Base-by-base conservation (phyloP, 2,113 vertebrate genomes). In the Microtus pennsylvanicus region DNA sequence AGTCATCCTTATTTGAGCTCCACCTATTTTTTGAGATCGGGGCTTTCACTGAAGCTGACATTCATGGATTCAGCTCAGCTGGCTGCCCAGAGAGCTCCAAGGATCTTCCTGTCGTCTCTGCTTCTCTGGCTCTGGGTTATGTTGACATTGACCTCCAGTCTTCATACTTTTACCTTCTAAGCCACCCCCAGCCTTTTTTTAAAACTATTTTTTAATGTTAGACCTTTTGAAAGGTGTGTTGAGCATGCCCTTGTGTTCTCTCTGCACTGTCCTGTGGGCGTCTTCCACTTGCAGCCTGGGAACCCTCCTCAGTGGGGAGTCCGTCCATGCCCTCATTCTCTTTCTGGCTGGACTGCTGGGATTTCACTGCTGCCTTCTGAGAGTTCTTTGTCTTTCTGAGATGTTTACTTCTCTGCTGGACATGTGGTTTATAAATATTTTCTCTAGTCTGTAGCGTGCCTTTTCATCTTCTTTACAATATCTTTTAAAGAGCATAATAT, bases 401-500 rank as follows among this genome's bases (percentile, higher is more conserved):
- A 67, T 86, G 83, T 86, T 86, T 86, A 86, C 83, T 67, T 86
- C 83, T 67, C 47, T 35, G 42, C 22, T 47, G 83, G 38, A 86
- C 42, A 47, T 86, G 63, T 86, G 83, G 61, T 67, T 86, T 69
- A 86, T 42, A 86, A 86, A 86, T 67, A 86, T 86, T 69, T 86
- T 86, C 83, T 67, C 63, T 67, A 67, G 82, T 86, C 63, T 47
- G 63, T 22, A 69, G 89, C 21, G 72, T 78, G 5, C 63, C 30
- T 89, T 87, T 90, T 94, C 61, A 86, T 86, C 83, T n/a, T 91
- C 76, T 88, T 88, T 52, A 91, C 22, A 87, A 72, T 45, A 69
- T 87, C 67, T 76, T 92, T 92, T 63, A 61, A 4, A 38, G 42
- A 92, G 24, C 72, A 81, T n/a, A 94, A 67, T 76, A 89, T 95